A percentile compares a stretch with the other conserved stretches of the same genome.
Evolutionary conservation across 2,888 invertebrate genomes (phyloP).

Genomic region (Erynnis tages): DNA sequence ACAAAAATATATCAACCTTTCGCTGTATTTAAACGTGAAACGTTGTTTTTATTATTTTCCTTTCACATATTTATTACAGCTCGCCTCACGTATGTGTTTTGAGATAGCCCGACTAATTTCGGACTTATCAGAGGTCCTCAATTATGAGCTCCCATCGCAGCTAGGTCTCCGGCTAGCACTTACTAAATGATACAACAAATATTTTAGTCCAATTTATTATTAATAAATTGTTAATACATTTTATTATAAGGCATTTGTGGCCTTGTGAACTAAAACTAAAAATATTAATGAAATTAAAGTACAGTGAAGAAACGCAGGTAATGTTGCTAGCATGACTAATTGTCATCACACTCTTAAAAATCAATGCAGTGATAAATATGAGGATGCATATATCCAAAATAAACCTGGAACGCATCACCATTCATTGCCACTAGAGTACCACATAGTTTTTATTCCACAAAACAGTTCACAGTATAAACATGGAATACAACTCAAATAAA

Average conservation of each 20-base stretch:
- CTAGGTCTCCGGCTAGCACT: too few species aligned
- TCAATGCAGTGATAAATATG: constrained; percentile 1
- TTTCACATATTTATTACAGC: too few species aligned
- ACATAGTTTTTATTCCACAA: background rate
- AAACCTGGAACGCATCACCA: too few species aligned
- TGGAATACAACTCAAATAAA: background rate
- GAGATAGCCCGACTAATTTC: too few species aligned
- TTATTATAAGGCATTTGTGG: constrained; percentile 53
- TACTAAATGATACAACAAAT: constrained; percentile 19
- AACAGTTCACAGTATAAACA: background rate
- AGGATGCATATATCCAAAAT: background rate
- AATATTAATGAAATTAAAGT: constrained; percentile 48
- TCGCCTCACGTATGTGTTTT: too few species aligned
- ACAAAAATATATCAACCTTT: too few species aligned
- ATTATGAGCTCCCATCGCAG: too few species aligned
- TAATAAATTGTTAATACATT: constrained; percentile 63
- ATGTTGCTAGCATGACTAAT: constrained; percentile 54
- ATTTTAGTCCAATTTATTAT: constrained; percentile 50
- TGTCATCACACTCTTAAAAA: constrained; percentile 21
- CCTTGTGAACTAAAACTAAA: constrained; percentile 56
- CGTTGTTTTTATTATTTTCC: too few species aligned
- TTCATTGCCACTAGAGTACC: background rate
- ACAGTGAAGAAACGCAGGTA: constrained; percentile 33
- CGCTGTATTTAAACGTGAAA: too few species aligned
- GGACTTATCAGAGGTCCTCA: too few species aligned